These are phyloP conservation scores for Bombyx huttoni DNA, from an alignment of 2,888 invertebrate species.

Conservation along the genomic window DNA sequence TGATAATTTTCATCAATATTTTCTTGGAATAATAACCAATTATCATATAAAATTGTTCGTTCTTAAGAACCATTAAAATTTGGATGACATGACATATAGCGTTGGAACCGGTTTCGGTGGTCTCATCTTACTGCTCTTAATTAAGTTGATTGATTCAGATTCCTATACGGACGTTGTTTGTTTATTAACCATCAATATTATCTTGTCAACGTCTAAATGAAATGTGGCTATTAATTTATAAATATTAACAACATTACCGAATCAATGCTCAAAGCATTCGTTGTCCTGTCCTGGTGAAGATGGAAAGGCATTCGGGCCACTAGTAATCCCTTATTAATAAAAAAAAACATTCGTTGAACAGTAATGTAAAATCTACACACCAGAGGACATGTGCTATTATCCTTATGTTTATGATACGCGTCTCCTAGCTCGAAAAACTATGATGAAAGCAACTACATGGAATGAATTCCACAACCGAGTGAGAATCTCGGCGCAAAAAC, in stretches of 20 bases:
- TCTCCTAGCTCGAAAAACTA: conserved; percentile 18
- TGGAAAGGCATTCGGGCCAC: too few species aligned
- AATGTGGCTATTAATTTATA: not conserved
- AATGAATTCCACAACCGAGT: conserved; percentile 25
- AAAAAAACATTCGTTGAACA: too few species aligned
- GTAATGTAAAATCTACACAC: too few species aligned
- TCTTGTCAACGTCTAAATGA: not conserved
- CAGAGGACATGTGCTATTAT: not conserved
- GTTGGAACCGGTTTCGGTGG: not conserved
- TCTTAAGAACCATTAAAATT: too few species aligned
- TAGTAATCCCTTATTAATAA: too few species aligned
- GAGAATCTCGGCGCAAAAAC: conserved; percentile 37
- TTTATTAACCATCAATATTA: not conserved
- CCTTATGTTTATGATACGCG: conserved; percentile 23
- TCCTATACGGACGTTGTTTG: not conserved
- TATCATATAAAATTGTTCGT: too few species aligned
- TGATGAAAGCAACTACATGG: conserved; percentile 43
- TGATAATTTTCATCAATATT: too few species aligned
- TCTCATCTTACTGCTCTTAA: not conserved
- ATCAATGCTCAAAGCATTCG: too few species aligned
- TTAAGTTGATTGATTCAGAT: not conserved
- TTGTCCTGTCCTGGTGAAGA: too few species aligned
- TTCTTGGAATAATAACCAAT: too few species aligned
- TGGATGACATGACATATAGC: too few species aligned
- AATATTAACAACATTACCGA: not conserved